phyloP scores from a whole-genome alignment of 2,888 invertebrate genomes.

The Chydorus sphaericus region DNA sequence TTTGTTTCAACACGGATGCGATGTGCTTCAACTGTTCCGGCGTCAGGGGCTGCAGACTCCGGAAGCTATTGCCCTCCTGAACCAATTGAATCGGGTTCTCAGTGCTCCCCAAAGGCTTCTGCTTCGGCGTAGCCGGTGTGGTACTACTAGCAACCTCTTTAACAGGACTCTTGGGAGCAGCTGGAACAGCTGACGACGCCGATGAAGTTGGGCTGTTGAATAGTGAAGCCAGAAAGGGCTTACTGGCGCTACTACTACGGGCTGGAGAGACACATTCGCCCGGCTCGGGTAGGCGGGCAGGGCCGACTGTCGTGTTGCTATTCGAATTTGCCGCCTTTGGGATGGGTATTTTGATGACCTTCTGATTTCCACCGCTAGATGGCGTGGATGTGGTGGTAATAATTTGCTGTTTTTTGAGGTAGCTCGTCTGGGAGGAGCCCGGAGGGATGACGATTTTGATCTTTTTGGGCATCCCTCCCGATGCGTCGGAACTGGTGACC shows the following conservation, averaged over 20 bases:
- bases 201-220: slow-evolving; percentile 30
- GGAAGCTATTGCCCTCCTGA: slow-evolving; percentile 42
- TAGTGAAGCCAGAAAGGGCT: slow-evolving; percentile 6
- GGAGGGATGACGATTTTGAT: slow-evolving; percentile 11
- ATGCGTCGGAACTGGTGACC: neutral
- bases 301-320: neutral
- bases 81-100: slow-evolving; percentile 39
- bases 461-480: slow-evolving; percentile 9
- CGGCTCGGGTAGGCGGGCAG: slow-evolving; percentile 24
- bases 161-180: neutral
- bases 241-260: neutral
- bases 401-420: too few species aligned
- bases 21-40: slow-evolving; percentile 40
- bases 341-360: neutral
- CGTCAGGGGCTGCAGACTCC: slow-evolving; percentile 38
- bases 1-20: slow-evolving; percentile 38
- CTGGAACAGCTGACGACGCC: neutral
- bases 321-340: neutral
- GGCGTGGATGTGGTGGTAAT: neutral
- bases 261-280: slow-evolving; percentile 33
- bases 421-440: neutral
- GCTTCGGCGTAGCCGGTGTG: neutral
- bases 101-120: neutral
- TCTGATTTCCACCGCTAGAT: neutral
- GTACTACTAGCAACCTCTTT: neutral